These are phyloP conservation scores for Drosophila fungiperda DNA, from an alignment of 2,888 invertebrate species.

Conservation along the genomic window DNA sequence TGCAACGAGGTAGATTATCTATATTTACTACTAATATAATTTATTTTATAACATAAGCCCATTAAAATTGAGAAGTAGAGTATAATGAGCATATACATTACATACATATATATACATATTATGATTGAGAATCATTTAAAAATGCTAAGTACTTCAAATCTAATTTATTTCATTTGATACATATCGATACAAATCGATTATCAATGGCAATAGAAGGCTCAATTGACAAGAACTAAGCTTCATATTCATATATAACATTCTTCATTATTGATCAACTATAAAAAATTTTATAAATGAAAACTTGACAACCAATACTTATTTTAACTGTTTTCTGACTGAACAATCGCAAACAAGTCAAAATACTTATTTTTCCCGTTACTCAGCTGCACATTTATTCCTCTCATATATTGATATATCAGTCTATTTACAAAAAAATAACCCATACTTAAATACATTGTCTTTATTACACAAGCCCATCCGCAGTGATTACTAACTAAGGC, in stretches of 20 bases:
- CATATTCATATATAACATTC: no score
- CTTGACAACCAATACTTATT: neutral
- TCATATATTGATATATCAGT: conserved; percentile 1
- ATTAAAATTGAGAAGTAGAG: neutral
- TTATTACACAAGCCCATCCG: conserved; percentile 1
- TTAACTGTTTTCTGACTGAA: neutral
- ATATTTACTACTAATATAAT: neutral
- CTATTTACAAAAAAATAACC: neutral
- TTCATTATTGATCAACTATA: neutral
- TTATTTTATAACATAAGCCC: neutral
- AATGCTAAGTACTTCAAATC: neutral
- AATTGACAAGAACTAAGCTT: neutral
- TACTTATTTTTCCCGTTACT: neutral
- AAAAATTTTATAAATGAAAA: neutral
- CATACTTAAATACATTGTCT: conserved; percentile 13
- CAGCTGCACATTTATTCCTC: neutral
- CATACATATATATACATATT: neutral
- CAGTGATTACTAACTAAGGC: conserved; percentile 68
- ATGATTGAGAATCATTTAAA: neutral
- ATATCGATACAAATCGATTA: neutral
- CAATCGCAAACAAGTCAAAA: neutral
- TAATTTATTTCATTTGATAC: neutral
- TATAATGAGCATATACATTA: neutral
- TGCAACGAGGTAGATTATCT: neutral
- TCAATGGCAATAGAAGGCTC: neutral